phyloP scores from a whole-genome alignment of 2,797 vertebrate species.

The Sphenodon punctatus region DNA sequence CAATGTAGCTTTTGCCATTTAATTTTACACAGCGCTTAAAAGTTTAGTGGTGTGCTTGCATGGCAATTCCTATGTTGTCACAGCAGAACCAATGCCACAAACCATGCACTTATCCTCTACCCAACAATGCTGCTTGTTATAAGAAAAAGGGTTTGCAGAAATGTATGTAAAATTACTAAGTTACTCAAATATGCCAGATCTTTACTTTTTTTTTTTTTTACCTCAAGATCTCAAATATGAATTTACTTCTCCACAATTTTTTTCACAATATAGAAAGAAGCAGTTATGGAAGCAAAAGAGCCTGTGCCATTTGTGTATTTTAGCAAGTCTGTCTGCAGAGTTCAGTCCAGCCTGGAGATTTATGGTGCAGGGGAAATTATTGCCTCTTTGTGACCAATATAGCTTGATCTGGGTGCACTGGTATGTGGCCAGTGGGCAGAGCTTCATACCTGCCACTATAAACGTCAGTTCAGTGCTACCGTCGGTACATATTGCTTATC shows the following conservation, averaged over 20 bases:
- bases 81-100: not conserved
- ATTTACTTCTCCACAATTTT: too few relatives aligned
- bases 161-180: not conserved
- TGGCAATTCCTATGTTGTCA: not conserved
- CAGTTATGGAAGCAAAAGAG: too few relatives aligned
- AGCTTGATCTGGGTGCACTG: not conserved
- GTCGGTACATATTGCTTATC: too few relatives aligned
- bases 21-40: not conserved
- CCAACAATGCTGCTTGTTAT: not conserved
- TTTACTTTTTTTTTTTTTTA: too few relatives aligned
- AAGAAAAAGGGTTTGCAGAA: not conserved
- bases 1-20: too few relatives aligned
- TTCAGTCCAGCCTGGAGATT: not conserved
- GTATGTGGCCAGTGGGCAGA: not conserved
- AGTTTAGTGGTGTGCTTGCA: accelerated
- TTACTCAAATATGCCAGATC: too few relatives aligned
- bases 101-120: not conserved
- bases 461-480: too few relatives aligned
- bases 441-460: constrained; percentile 9
- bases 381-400: not conserved
- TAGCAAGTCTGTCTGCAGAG: too few relatives aligned
- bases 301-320: too few relatives aligned
- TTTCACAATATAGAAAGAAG: too few relatives aligned
- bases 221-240: too few relatives aligned
- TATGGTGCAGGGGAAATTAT: not conserved